Conservation (phyloP, 2,888 invertebrate species). For the Cloeon dipterum region DNA sequence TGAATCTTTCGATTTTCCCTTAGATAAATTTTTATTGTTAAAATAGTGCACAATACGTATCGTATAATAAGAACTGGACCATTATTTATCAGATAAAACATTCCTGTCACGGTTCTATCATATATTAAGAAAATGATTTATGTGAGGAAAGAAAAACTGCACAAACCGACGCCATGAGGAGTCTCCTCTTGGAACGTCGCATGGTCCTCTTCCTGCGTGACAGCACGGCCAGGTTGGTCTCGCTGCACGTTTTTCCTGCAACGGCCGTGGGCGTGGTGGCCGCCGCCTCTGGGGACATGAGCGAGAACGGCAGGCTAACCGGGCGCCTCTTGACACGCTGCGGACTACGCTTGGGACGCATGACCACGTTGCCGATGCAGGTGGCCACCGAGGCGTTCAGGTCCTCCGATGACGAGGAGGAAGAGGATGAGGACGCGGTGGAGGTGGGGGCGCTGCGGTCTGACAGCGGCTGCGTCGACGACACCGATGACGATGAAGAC, state of each 20-base stretch:
- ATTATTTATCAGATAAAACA: too few relatives aligned
- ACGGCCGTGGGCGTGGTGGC: background rate
- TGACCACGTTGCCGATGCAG: constrained; percentile 30
- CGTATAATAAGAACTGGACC: too few relatives aligned
- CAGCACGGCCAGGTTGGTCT: constrained; percentile 1
- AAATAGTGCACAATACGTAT: too few relatives aligned
- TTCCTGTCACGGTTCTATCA: too few relatives aligned
- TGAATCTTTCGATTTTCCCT: too few relatives aligned
- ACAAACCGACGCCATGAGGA: background rate
- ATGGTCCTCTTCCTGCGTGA: background rate
- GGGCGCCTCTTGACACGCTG: background rate
- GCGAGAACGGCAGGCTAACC: background rate
- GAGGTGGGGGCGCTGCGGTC: background rate
- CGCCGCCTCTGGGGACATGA: background rate
- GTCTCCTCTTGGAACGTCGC: background rate
- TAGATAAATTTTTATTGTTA: too few relatives aligned
- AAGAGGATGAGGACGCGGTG: too few relatives aligned
- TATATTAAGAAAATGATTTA: too few relatives aligned
- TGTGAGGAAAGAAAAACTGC: too few relatives aligned
- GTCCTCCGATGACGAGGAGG: constrained; percentile 35
- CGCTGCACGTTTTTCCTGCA: background rate
- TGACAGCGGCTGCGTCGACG: background rate
- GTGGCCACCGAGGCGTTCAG: constrained; percentile 49
- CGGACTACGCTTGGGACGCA: constrained; percentile 31
- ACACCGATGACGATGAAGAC: background rate